phyloP scores from a whole-genome alignment of 2,888 invertebrate species.

The Ochropleura plecta region DNA sequence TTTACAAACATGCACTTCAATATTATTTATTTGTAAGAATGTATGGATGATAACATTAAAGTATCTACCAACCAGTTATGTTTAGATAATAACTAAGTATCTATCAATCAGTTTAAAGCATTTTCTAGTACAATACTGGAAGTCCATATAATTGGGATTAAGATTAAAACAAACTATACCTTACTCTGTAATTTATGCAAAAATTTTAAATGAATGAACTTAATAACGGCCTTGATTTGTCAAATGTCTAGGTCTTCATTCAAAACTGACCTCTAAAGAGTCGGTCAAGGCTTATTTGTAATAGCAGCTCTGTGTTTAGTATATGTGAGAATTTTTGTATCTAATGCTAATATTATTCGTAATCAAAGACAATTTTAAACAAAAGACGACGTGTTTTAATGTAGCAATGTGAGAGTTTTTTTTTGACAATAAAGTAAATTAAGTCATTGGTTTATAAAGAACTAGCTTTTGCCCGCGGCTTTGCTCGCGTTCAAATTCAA shows the following conservation, averaged over 20 bases:
- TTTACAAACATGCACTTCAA: too few relatives aligned
- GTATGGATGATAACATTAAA: not conserved
- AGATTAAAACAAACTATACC: not conserved
- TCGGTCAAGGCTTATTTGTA: constrained; percentile 33
- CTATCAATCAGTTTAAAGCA: not conserved
- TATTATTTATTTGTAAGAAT: too few relatives aligned
- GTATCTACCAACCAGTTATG: not conserved
- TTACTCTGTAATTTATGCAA: constrained; percentile 9
- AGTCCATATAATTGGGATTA: not conserved
- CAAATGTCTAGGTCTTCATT: constrained; percentile 24
- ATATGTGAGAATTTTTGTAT: not conserved
- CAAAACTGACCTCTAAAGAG: constrained; percentile 23
- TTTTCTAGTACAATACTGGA: not conserved
- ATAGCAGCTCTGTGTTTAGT: not conserved
- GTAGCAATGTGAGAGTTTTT: not conserved
- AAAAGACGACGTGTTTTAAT: not conserved
- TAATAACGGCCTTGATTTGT: constrained; percentile 9
- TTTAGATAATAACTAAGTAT: not conserved
- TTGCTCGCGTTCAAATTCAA: too few relatives aligned
- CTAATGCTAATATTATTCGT: not conserved
- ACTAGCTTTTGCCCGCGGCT: too few relatives aligned
- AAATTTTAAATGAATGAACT: not conserved
- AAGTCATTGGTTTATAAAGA: too few relatives aligned
- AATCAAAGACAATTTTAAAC: not conserved
- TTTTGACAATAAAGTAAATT: not conserved